Conservation (phyloP, 2,888 invertebrate species). For the Pseudeuparius sepicola region DNA sequence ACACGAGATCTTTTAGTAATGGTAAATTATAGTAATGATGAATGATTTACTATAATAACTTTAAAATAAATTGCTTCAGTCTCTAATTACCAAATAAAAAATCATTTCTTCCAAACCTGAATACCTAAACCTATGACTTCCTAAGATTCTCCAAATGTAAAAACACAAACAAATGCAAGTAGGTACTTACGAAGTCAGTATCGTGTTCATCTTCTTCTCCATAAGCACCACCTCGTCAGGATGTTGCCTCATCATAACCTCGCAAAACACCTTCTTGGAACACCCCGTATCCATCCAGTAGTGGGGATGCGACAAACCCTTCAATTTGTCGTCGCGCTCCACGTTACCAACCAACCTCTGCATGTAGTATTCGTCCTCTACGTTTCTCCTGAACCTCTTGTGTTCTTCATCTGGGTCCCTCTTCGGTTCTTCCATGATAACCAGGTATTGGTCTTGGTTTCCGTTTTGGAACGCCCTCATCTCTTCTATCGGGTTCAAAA, state of each 20-base stretch:
- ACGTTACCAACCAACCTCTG: constrained; percentile 33
- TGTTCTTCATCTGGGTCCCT: constrained; percentile 19
- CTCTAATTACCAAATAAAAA: no score
- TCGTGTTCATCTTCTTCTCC: constrained; percentile 72
- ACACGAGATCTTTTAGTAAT: no score
- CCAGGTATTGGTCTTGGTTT: constrained; percentile 28
- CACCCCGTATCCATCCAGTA: constrained; percentile 69
- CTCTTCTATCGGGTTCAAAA: constrained; percentile 40
- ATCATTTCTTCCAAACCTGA: no score
- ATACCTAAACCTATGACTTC: no score
- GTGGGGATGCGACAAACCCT: constrained; percentile 30
- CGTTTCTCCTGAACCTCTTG: constrained; percentile 32
- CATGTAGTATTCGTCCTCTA: constrained; percentile 37
- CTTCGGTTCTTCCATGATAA: constrained; percentile 30
- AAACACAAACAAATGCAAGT: background rate
- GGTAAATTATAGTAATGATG: no score
- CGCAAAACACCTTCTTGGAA: constrained; percentile 68
- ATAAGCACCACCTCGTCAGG: constrained; percentile 61
- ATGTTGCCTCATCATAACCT: constrained; percentile 58
- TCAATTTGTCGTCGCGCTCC: constrained; percentile 31
- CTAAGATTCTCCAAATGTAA: no score
- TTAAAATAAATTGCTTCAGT: no score
- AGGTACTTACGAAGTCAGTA: constrained; percentile 59
- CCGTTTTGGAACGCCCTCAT: constrained; percentile 30
- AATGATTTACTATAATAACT: no score